Percentiles rank a stretch among this genome's conserved stretches.
Conservation (phyloP, 2,888 invertebrate genomes). For the Cynaeus angustus region DNA sequence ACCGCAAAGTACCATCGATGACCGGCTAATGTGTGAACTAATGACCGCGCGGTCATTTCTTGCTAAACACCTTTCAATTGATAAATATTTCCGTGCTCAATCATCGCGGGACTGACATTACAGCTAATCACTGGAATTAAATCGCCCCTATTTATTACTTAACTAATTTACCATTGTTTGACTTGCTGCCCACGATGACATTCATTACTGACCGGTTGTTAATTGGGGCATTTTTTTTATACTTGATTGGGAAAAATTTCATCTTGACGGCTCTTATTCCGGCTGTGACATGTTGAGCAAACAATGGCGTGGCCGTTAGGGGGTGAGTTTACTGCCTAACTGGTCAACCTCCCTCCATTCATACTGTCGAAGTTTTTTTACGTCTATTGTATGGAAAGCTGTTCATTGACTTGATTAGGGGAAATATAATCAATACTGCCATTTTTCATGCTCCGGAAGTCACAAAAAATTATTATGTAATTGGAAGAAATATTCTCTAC, state of each 20-base stretch:
- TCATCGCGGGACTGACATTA: conserved; percentile 10
- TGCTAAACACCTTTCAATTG: conserved; percentile 12
- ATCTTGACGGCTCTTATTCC: conserved; percentile 9
- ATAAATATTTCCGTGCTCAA: conserved; percentile 24
- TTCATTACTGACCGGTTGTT: background rate
- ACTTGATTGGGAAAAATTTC: too few relatives aligned
- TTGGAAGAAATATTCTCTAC: background rate
- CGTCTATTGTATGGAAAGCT: conserved; percentile 25
- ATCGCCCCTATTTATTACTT: conserved; percentile 12
- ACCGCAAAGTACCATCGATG: conserved; percentile 58
- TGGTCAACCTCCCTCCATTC: conserved; percentile 32
- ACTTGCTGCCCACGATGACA: background rate
- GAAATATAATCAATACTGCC: conserved; percentile 27
- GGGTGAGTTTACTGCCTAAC: conserved; percentile 23
- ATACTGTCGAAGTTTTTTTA: conserved; percentile 31
- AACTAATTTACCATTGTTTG: background rate
- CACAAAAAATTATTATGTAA: conserved; percentile 3
- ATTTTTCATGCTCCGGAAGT: conserved; percentile 6
- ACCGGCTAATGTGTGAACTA: conserved; percentile 53
- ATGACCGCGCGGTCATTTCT: too few relatives aligned
- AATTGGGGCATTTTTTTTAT: background rate
- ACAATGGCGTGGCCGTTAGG: conserved; percentile 26
- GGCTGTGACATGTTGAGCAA: conserved; percentile 28
- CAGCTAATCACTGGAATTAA: conserved; percentile 12
- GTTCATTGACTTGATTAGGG: conserved; percentile 30